phyloP scores from a whole-genome alignment of 1,140 invertebrate species.

The Idris sp. region DNA sequence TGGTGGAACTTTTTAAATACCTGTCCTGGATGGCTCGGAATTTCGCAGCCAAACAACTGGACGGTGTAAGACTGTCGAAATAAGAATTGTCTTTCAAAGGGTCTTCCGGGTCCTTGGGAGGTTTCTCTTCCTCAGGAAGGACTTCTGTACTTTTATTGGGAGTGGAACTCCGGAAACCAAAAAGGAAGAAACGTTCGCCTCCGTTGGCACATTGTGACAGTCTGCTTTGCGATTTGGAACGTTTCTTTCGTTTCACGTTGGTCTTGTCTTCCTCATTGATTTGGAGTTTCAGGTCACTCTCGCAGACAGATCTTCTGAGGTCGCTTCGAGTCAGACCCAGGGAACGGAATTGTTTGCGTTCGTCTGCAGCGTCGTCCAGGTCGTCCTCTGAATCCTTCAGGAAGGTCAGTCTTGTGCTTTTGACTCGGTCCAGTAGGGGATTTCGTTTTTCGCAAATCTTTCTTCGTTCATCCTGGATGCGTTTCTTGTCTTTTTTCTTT shows the following conservation, averaged over 20 bases:
- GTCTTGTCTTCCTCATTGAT: constrained; percentile 67
- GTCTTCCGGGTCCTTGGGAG: constrained; percentile 18
- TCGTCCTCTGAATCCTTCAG: constrained; percentile 80
- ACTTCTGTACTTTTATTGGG: constrained; percentile 34
- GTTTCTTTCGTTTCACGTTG: constrained; percentile 68
- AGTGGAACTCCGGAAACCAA: constrained; percentile 64
- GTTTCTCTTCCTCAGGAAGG: constrained; percentile 44
- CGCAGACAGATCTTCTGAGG: constrained; percentile 70
- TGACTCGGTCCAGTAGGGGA: constrained; percentile 84
- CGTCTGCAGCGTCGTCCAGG: constrained; percentile 74
- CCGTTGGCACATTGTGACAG: constrained; percentile 58
- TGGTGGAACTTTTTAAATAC: constrained; percentile 84
- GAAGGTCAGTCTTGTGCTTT: constrained; percentile 84
- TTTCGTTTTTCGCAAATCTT: constrained; percentile 82
- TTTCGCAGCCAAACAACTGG: constrained; percentile 83
- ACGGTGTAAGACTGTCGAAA: constrained; percentile 78
- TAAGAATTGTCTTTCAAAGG: constrained; percentile 45
- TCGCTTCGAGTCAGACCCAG: constrained; percentile 69
- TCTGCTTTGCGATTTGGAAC: constrained; percentile 73
- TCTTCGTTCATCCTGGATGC: constrained; percentile 76
- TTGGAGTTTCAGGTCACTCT: constrained; percentile 68
- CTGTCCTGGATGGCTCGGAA: constrained; percentile 84
- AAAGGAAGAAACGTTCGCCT: constrained; percentile 69
- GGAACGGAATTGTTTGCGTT: constrained; percentile 66
- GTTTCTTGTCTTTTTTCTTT: constrained; percentile 75